A percentile compares a stretch with the other conserved stretches of the same genome.
These are phyloP conservation scores for Perognathus longimembris DNA, from an alignment of 2,113 vertebrate species.

Conservation along the genomic window DNA sequence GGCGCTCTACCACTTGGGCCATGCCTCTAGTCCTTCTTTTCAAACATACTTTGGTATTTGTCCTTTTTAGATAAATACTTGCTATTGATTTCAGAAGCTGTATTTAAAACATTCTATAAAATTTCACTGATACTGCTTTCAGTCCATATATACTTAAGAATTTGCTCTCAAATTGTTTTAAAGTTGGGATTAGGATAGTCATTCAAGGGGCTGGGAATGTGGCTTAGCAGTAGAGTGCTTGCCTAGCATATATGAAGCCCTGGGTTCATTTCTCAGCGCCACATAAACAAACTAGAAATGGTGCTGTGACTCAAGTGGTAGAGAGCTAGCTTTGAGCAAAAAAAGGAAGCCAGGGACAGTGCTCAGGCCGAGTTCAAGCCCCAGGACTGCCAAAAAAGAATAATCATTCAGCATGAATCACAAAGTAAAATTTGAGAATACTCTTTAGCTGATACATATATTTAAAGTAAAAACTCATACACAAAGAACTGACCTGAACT, in stretches of 20 bases:
- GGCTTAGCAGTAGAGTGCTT: too few species aligned
- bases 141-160: background rate
- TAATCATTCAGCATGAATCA: background rate
- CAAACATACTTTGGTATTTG: background rate
- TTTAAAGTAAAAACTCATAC: background rate
- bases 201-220: too few species aligned
- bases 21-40: background rate
- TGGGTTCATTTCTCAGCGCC: too few species aligned
- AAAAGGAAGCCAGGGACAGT: too few species aligned
- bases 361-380: too few species aligned
- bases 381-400: too few species aligned
- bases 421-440: background rate
- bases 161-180: background rate
- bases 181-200: background rate
- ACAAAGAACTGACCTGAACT: background rate
- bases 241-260: too few species aligned
- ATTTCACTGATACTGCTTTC: background rate
- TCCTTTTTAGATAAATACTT: constrained; percentile 27
- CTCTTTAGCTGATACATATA: background rate
- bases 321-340: too few species aligned
- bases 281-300: too few species aligned
- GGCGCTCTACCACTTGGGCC: too few species aligned
- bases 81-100: background rate
- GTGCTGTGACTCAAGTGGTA: too few species aligned
- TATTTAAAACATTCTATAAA: background rate